Conservation (phyloP, 2,797 vertebrate genomes). For the Chelon auratus region DNA sequence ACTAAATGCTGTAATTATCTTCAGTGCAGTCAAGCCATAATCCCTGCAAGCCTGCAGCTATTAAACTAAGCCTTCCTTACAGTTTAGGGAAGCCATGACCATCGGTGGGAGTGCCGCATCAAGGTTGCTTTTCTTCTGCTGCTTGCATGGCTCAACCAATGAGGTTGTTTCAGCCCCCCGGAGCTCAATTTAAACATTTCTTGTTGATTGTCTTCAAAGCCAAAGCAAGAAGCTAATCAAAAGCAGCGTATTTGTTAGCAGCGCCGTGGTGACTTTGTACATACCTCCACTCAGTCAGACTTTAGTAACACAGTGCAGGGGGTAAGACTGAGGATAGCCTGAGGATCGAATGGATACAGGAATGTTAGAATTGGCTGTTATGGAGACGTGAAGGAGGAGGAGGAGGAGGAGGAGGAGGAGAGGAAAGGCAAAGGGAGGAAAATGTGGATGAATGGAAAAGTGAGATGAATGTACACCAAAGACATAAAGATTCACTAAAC, state of each 20-base stretch:
- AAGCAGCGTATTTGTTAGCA: conserved; percentile 21
- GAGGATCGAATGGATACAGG: conserved; percentile 79
- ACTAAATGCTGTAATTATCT: not conserved
- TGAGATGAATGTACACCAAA: not conserved
- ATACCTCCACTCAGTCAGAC: conserved; percentile 83
- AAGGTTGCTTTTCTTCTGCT: not conserved
- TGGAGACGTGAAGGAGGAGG: conserved; percentile 37
- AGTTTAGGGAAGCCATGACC: not conserved
- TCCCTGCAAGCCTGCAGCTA: not conserved
- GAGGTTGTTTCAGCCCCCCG: not conserved
- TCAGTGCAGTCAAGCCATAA: not conserved
- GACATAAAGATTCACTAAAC: no score
- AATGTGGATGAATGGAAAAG: conserved; percentile 1
- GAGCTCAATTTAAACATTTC: not conserved
- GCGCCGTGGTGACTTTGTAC: conserved; percentile 67
- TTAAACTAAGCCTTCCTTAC: not conserved
- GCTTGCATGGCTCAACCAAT: not conserved
- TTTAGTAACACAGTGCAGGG: conserved; percentile 86
- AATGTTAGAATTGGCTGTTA: conserved; percentile 65
- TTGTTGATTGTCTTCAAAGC: conserved; percentile 22
- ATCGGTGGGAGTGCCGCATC: not conserved
- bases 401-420: conserved; percentile 32
- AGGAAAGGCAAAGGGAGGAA: not conserved
- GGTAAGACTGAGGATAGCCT: conserved; percentile 81
- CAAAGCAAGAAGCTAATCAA: conserved; percentile 49